Evolutionary conservation across 2,888 invertebrate species (phyloP), one percentile per base, ranked within the genome.

Genomic region (Vanessa cardui): DNA sequence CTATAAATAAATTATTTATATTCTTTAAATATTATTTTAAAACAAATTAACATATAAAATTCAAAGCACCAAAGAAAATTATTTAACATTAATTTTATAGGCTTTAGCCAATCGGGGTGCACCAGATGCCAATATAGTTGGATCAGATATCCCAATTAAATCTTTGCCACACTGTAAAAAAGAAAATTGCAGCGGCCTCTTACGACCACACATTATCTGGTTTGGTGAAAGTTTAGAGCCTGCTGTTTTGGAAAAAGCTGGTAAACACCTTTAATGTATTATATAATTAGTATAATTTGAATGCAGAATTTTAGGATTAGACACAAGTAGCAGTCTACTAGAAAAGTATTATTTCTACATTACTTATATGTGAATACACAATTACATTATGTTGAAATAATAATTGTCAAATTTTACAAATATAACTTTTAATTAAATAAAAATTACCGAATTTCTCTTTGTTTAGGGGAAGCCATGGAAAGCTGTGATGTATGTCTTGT

Each of bases 181-280:
- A 67, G 58, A 80, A 6, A 76, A 75, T 12, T 98, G 97, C 82
- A 88, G 90, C 21, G 95, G 95, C 1, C 85, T 98, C 50, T 83
- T 97, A 15, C 90, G 98, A 64, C 97, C 98, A 1, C 94, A 96
- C 79, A 96, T 98, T 72, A 96, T 98, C 9, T 98, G 98, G 98
- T 98, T 98, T 90, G 97, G 97, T 5, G 98, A 98, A 90, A 93
- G 88, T 74, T 90, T 98, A 64, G 94, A 97, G 72, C 77, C 88
- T 1, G 82, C 89, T 62, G 93, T 97, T 20, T 80, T 97, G 50
- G 79, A 91, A 1, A 90, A 92, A 85, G 94, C 96, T 72, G 91
- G 96, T 96, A 88, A 81, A n/a, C 56, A 54, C 46, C n/a, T 21
- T 45, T 26, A 26, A 26, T 8, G 16, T n/a, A 60, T n/a, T n/a